These are phyloP conservation scores for Argya squamiceps DNA, from an alignment of 2,797 vertebrate species.

Conservation along the genomic window DNA sequence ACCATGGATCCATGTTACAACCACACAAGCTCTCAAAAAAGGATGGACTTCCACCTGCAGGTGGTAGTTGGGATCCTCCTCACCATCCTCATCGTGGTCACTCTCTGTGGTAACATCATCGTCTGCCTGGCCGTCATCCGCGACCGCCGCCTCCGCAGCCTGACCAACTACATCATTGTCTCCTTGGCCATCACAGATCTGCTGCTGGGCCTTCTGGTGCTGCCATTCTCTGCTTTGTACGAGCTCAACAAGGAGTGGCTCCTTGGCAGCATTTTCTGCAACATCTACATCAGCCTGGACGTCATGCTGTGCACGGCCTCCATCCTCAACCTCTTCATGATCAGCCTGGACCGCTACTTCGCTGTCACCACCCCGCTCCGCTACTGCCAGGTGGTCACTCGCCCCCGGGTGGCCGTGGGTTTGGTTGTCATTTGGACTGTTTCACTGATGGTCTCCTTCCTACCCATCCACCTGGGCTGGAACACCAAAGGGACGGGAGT, in stretches of 20 bases:
- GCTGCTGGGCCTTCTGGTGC: constrained; percentile 89
- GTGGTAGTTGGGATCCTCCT: constrained; percentile 78
- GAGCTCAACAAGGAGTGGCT: constrained; percentile 84
- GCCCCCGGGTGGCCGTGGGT: constrained; percentile 76
- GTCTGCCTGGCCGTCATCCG: constrained; percentile 89
- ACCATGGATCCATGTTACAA: constrained; percentile 57
- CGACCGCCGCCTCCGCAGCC: constrained; percentile 85
- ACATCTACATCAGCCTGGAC: constrained; percentile 90
- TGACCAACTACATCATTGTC: constrained; percentile 90
- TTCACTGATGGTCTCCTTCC: constrained; percentile 87
- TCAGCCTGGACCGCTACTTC: constrained; percentile 92
- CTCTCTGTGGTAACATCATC: constrained; percentile 87
- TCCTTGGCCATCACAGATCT: constrained; percentile 92
- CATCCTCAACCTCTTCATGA: constrained; percentile 92
- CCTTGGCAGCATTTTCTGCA: constrained; percentile 84
- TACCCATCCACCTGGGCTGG: constrained; percentile 92
- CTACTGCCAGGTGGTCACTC: constrained; percentile 85
- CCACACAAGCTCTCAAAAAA: not conserved
- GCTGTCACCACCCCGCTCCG: constrained; percentile 87
- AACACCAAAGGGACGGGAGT: constrained; percentile 82
- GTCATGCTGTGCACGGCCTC: constrained; percentile 91
- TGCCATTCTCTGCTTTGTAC: constrained; percentile 87
- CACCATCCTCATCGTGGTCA: constrained; percentile 81
- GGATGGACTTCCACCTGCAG: not conserved
- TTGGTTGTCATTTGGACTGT: constrained; percentile 85